Base-by-base conservation (phyloP, 1,140 invertebrate genomes). In the Dufourea novaeangliae region DNA sequence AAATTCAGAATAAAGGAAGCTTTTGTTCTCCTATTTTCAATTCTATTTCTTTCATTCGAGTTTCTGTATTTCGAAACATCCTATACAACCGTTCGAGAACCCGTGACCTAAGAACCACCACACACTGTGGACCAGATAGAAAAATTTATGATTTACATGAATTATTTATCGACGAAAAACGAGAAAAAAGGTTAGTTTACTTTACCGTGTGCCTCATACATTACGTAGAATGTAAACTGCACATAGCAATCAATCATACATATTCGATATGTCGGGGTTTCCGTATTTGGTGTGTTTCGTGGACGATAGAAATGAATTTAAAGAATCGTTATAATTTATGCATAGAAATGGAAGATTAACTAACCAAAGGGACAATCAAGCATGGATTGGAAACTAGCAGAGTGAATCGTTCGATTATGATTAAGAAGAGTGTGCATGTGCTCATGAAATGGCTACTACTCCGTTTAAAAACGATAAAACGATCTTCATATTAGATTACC, bases 161-260 rank as follows among this genome's bases (percentile, higher is more conserved):
- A 37, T 37, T 37, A 44, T 44, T 44, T 12, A 14, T 14, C n/a
- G n/a, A n/a, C n/a, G n/a, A n/a, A n/a, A n/a, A n/a, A n/a, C n/a
- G n/a, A n/a, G n/a, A 10, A 37, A 37, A 37, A 37, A 37, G 34
- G 34, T 37, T 17, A 46, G 3, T n/a, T 46, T 46, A 46, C 17
- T 46, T 20, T 1, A 20, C 17, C n/a, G 14, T 7, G n/a, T 0
- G 6, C n/a, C 2, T 44, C 20, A 20, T 27, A 14, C 5, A 27
- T 17, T 14, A 52, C 34, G n/a, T 54, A 73, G 41, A 73, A 22
- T 10, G 39, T 46, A 66, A 56, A 44, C 34, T 29, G 62, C 59
- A 29, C 50, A 37, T 56, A 75, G 37, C 72, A 75, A 67, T n/a
- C 63, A 75, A 46, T 62, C 62, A 32, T 27, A 37, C 34, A 1